Conservation (phyloP, 2,888 invertebrate genomes). For the Dynastes hyllus region DNA sequence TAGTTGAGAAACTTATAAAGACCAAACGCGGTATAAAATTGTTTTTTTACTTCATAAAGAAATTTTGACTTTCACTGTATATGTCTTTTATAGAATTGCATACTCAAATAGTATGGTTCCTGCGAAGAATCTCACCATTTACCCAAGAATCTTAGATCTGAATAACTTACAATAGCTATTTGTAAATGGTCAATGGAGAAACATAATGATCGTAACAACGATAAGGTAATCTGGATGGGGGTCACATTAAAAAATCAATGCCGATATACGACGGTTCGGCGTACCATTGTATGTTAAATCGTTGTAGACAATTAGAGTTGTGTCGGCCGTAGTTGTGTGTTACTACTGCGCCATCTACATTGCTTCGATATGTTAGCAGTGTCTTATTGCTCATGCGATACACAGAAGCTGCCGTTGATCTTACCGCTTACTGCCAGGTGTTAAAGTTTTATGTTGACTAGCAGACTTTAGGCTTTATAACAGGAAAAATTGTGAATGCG, state of each 20-base stretch:
- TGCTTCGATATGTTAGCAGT: slow-evolving; percentile 57
- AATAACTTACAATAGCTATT: slow-evolving; percentile 67
- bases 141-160: slow-evolving; percentile 59
- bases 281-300: slow-evolving; percentile 69
- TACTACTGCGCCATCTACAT: slow-evolving; percentile 54
- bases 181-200: slow-evolving; percentile 67
- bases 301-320: slow-evolving; percentile 66
- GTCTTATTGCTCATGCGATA: slow-evolving; percentile 47
- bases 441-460: slow-evolving; percentile 24
- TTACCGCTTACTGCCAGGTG: slow-evolving; percentile 28
- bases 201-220: slow-evolving; percentile 65
- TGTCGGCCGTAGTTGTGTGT: slow-evolving; percentile 59
- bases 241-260: slow-evolving; percentile 69
- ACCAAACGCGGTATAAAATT: too few relatives aligned
- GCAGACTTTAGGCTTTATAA: not conserved
- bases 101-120: slow-evolving; percentile 12
- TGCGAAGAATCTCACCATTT: slow-evolving; percentile 58
- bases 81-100: not conserved
- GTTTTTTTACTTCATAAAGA: too few relatives aligned
- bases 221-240: slow-evolving; percentile 67
- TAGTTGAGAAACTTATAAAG: too few relatives aligned
- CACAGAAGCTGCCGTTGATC: slow-evolving; percentile 36
- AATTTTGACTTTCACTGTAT: too few relatives aligned
- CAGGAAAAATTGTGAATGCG: not conserved
- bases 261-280: slow-evolving; percentile 65